Percentiles rank a stretch among this genome's conserved stretches.
phyloP scores from a whole-genome alignment of 2,888 invertebrate species.

The Drepanosiphum platanoidis region DNA sequence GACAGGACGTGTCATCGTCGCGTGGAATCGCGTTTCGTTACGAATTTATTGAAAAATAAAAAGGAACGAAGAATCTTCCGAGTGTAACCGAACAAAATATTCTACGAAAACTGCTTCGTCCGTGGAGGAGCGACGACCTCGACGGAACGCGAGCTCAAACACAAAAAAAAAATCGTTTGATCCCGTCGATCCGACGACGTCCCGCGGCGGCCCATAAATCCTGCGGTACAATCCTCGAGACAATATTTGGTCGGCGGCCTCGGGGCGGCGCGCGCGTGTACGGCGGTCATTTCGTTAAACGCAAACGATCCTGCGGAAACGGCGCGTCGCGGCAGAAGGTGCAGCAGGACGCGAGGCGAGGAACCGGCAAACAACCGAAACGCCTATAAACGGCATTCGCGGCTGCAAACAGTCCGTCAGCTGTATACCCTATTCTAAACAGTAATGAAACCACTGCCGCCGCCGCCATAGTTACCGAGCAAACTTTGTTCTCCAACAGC shows the following conservation, averaged over 20 bases:
- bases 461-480: background rate
- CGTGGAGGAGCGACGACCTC: too few relatives aligned
- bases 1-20: too few relatives aligned
- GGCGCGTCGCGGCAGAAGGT: background rate
- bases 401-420: conserved; percentile 32
- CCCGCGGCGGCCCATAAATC: background rate
- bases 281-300: conserved; percentile 26
- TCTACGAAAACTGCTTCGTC: too few relatives aligned
- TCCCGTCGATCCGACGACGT: too few relatives aligned
- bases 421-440: conserved; percentile 22
- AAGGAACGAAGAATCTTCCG: too few relatives aligned
- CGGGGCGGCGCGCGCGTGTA: background rate
- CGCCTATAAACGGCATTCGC: conserved; percentile 41
- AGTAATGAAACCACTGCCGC: conserved; percentile 42
- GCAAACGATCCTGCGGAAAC: conserved; percentile 5
- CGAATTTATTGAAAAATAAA: too few relatives aligned
- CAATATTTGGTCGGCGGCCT: conserved; percentile 29
- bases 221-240: background rate
- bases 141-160: too few relatives aligned
- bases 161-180: background rate
- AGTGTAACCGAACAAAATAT: too few relatives aligned
- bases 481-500: conserved; percentile 36
- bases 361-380: conserved; percentile 40
- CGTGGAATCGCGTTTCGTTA: too few relatives aligned
- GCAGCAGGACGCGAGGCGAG: background rate